Evolutionary conservation across 2,113 vertebrate species (phyloP).

Genomic region (Chloropsis hardwickii): DNA sequence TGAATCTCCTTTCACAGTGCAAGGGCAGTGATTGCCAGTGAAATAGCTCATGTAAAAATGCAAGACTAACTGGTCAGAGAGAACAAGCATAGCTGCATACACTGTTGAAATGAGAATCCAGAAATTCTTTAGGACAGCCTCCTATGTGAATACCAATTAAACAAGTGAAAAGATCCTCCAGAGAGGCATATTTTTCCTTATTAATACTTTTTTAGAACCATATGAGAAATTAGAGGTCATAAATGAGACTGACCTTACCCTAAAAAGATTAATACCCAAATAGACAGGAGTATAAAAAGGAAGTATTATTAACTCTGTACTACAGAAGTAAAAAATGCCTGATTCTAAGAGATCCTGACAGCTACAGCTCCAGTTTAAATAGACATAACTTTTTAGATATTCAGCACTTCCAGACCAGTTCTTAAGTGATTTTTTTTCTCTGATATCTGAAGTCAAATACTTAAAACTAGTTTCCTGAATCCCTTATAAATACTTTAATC

Average conservation of each 20-base stretch:
- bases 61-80: background rate
- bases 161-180: conserved; percentile 15
- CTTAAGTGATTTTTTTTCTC: background rate
- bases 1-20: conserved; percentile 14
- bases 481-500: background rate
- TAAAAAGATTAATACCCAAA: conserved; percentile 13
- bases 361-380: background rate
- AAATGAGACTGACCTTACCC: background rate
- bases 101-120: conserved; percentile 9
- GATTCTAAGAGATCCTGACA: background rate
- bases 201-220: conserved; percentile 52
- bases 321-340: background rate
- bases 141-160: conserved; percentile 53
- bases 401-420: background rate
- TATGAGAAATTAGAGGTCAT: background rate
- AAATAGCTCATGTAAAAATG: conserved; percentile 27
- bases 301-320: conserved; percentile 1
- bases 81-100: background rate
- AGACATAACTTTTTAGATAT: background rate
- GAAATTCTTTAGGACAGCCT: conserved; percentile 16
- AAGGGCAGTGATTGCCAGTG: conserved; percentile 29
- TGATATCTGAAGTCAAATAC: background rate
- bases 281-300: background rate
- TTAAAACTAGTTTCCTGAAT: conserved; percentile 3
- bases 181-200: conserved; percentile 37